Evolutionary conservation across 30 jellyfish, hydroid and myxozoan species (phyloP), one percentile per base, ranked within the genome.

Genomic region (Aurelia sp.): DNA sequence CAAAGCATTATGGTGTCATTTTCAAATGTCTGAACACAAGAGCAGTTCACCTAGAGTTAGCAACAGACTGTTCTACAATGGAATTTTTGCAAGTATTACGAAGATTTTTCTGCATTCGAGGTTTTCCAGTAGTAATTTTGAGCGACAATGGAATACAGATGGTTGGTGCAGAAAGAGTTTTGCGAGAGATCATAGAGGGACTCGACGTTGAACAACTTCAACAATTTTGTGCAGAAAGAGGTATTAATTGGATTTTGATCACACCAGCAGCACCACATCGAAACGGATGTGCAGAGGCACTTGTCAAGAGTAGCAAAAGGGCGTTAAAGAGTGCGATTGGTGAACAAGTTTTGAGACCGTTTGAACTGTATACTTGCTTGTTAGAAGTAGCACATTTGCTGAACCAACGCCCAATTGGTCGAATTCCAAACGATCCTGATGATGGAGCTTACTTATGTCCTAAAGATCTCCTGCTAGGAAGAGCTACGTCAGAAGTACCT

Each of bases 371-470:
- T 85, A 89, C 93, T 35, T 72, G 85, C 80, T 33, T 89, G 86
- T 50, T 72, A 48, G 93, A 89, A 67, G 90, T 81, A 16, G 97
- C 86, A 47, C 52, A 90, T 35, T 60, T 83, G 64, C 51, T 72
- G 40, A 83, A 81, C 90, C 91, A 81, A 53, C 91, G 88, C 67
- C 96, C 92, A 44, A 76, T 91, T 52, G 89, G 97, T 48, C 41
- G 86, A 59, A 21, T 63, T 51, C 97, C 96, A 68, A 91, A 67
- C 59, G 89, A 72, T 60, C 97, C 96, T n/a, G 96, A 91, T 61
- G 96, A 84, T 69, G 93, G 97, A n/a, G 80, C 92, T 72, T 91
- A 91, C 78, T 51, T 85, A 68, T 83, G 96, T 71, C 97, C 89
- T n/a, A 84, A 85, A 30, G 92, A 91, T 50, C 72, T 91, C 19